These are phyloP conservation scores for Rhagonycha fulva DNA, from an alignment of 2,888 invertebrate species.

Conservation along the genomic window DNA sequence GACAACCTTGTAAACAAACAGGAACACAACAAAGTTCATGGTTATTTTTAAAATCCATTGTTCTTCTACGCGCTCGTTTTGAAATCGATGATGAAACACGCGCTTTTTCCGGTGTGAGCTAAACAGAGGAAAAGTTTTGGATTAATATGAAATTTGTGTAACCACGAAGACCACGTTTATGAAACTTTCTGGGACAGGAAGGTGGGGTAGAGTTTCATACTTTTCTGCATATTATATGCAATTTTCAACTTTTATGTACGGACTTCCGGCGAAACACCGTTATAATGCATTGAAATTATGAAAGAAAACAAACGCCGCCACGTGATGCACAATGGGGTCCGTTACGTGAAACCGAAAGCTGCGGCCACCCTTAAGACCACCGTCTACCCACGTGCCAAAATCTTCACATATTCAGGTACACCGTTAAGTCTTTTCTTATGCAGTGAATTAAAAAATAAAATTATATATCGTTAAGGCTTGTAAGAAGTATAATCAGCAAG, in stretches of 20 bases:
- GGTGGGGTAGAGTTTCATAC: not conserved
- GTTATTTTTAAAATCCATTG: not conserved
- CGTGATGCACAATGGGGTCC: conserved; percentile 12
- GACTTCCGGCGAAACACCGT: conserved; percentile 24
- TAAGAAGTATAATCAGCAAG: conserved; percentile 18
- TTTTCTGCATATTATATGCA: not conserved
- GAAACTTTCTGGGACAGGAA: not conserved
- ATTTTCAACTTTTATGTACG: not conserved
- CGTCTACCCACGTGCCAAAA: conserved; percentile 18
- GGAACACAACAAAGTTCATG: not conserved
- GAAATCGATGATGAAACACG: not conserved
- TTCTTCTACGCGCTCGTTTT: not conserved
- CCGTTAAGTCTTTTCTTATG: conserved; percentile 12
- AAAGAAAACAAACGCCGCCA: conserved; percentile 18
- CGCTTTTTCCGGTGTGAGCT: not conserved
- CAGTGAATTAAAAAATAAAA: conserved; percentile 1
- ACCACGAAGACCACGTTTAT: not conserved
- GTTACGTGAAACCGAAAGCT: conserved; percentile 24
- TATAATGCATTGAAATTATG: conserved; percentile 15
- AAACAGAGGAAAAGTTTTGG: too few relatives aligned
- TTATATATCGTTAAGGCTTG: conserved; percentile 7
- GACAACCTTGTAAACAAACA: not conserved
- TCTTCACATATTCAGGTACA: conserved; percentile 2
- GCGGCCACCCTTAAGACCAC: conserved; percentile 5
- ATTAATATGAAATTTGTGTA: not conserved